A percentile compares a stretch with the other conserved stretches of the same genome.
These are phyloP conservation scores for Phrynocephalus versicolor DNA, from an alignment of 2,113 vertebrate genomes.

Conservation along the genomic window DNA sequence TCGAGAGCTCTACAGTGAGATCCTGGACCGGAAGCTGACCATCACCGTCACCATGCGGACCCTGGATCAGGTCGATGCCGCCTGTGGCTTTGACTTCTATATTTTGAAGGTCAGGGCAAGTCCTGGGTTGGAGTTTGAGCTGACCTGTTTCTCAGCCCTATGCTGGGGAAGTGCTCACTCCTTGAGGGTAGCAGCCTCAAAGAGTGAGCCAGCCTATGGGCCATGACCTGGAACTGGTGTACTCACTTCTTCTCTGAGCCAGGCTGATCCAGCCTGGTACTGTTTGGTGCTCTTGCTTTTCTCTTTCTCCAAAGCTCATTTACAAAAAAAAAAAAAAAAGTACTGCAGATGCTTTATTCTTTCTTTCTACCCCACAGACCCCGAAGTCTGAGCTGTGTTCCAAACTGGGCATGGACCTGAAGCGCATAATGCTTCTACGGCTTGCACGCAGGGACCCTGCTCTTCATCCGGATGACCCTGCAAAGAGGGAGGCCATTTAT, in stretches of 20 bases:
- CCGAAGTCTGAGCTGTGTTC: constrained; percentile 88
- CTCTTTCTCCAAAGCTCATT: too few species aligned
- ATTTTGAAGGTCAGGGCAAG: constrained; percentile 83
- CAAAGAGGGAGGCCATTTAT: constrained; percentile 80
- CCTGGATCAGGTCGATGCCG: constrained; percentile 87
- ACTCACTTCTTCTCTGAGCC: background rate
- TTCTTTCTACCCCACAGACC: constrained; percentile 75
- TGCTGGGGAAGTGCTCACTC: background rate
- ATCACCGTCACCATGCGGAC: constrained; percentile 86
- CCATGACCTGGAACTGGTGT: background rate
- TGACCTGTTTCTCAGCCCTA: background rate
- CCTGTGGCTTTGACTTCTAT: constrained; percentile 92
- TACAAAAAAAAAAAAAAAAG: too few species aligned
- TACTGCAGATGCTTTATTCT: background rate
- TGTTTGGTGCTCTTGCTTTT: too few species aligned
- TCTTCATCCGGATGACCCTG: constrained; percentile 81
- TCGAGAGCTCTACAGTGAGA: constrained; percentile 92
- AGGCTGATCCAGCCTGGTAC: background rate
- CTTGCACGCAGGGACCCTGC: constrained; percentile 80
- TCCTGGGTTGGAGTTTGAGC: too few species aligned
- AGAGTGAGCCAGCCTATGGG: too few species aligned
- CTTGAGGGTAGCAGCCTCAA: too few species aligned
- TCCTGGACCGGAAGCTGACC: constrained; percentile 85
- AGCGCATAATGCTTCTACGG: constrained; percentile 89
- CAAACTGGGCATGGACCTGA: constrained; percentile 93